Evolutionary conservation across 2,797 vertebrate species (phyloP).

Genomic region (Serranus cabrilla): DNA sequence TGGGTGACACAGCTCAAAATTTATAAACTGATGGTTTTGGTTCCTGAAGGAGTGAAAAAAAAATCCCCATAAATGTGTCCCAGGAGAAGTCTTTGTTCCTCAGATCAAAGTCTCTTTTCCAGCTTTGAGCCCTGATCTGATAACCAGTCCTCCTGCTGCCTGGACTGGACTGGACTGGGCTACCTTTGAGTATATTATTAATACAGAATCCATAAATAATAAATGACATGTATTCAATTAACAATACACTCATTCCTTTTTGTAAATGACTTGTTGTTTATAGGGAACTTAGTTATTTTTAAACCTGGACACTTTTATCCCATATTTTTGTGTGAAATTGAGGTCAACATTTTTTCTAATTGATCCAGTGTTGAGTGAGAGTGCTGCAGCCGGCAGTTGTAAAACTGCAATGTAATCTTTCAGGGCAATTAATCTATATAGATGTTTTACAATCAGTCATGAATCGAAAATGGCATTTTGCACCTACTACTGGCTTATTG

Average conservation of each 20-base stretch:
- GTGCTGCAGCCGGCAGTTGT: too few species aligned
- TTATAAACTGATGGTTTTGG: not conserved
- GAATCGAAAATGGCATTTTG: too few species aligned
- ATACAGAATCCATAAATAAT: not conserved
- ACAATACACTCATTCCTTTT: not conserved
- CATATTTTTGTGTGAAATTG: too few species aligned
- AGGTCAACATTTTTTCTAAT: too few species aligned
- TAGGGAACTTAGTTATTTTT: too few species aligned
- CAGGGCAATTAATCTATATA: too few species aligned
- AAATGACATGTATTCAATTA: not conserved
- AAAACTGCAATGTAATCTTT: too few species aligned
- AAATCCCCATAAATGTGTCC: not conserved
- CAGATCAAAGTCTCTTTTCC: not conserved
- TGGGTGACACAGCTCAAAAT: not conserved
- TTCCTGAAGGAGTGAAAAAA: not conserved
- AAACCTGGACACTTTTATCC: too few species aligned
- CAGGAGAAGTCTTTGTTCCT: not conserved
- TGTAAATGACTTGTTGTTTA: not conserved
- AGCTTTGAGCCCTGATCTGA: conserved; percentile 1
- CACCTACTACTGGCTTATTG: too few species aligned
- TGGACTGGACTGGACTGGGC: not conserved
- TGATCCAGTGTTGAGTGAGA: too few species aligned
- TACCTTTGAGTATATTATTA: not conserved
- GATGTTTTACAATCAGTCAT: too few species aligned
- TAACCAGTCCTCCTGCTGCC: not conserved